These are phyloP conservation scores for Rhadinocentrus ornatus DNA, from an alignment of 2,797 vertebrate species.

Conservation along the genomic window DNA sequence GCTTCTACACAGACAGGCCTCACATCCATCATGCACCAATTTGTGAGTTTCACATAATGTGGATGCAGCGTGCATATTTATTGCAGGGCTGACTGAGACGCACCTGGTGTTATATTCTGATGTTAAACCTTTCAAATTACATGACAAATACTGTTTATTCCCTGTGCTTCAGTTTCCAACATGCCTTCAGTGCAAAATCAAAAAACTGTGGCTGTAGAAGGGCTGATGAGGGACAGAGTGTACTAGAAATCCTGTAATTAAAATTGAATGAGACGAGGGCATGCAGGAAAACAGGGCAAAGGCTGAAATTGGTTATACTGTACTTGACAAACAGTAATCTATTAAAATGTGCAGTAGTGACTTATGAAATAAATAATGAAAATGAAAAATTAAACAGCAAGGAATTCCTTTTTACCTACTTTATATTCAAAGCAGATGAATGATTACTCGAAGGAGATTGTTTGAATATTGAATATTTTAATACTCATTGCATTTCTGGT, in stretches of 20 bases:
- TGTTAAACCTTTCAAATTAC: constrained; percentile 24
- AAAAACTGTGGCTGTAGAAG: constrained; percentile 15
- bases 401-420: constrained; percentile 14
- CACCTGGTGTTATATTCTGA: not conserved
- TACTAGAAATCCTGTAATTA: constrained; percentile 49
- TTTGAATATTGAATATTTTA: constrained; percentile 59
- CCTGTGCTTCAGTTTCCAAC: constrained; percentile 10
- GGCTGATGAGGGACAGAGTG: constrained; percentile 9
- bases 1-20: constrained; percentile 19
- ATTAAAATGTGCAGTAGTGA: constrained; percentile 8
- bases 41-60: constrained; percentile 25
- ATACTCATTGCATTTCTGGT: constrained; percentile 45
- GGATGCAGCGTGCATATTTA: not conserved
- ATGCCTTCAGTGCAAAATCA: not conserved
- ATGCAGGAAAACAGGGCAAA: constrained; percentile 11
- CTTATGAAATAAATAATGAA: constrained; percentile 23
- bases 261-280: constrained; percentile 52
- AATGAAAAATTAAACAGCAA: constrained; percentile 14
- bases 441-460: constrained; percentile 26
- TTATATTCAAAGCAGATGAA: constrained; percentile 36
- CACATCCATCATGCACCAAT: constrained; percentile 45
- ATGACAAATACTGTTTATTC: constrained; percentile 9
- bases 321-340: constrained; percentile 27
- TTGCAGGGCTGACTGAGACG: too few relatives aligned
- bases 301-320: constrained; percentile 23